Evolutionary conservation across 2,113 vertebrate species (phyloP), one percentile per base, ranked within the genome.

Genomic region (Mesocricetus auratus): DNA sequence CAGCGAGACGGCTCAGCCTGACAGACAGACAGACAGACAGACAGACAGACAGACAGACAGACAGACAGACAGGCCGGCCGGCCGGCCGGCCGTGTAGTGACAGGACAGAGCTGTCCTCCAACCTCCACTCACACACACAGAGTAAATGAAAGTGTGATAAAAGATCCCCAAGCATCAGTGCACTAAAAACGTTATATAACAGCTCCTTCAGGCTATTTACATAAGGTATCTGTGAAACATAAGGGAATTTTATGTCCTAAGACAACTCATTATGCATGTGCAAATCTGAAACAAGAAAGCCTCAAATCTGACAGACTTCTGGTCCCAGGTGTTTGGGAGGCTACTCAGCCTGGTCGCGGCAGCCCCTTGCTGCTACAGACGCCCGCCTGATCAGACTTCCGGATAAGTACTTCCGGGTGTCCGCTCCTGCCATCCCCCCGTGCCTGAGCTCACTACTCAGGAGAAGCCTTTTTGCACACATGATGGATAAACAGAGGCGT

Each of bases 301-400:
- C n/a, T 68, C 47, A 58, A 58, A 77, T 45, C 69, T 1, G 4
- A 75, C 39, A 47, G 7, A 39, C 33, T 53, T 60, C 29, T 58
- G 47, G 22, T 85, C 69, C 29, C 26, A 22, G 29, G 21, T 12
- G 42, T 22, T 58, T 36, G 36, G 79, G 93, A 45, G 29, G 16
- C 5, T 17, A 0, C 24, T 50, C 10, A 68, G 26, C 33, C 29
- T 17, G 6, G 13, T 15, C 0, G 31, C 4, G 7, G 2, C 10
- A 53, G 17, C 81, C 24, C 36, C 0, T 42, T 36, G 36, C 22
- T 31, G 24, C 33, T 1, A 1, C 7, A n/a, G 62, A 8, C 2
- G 31, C 16, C 39, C 3, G 17, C 62, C 56, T 0, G 29, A 0
- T 21, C 1, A 8, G 0, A 11, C 33, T n/a, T 1, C 7, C 47